Evolutionary conservation across 2,888 invertebrate species (phyloP), one percentile per base, ranked within the genome.

Genomic region (Agonopterix alstromeriana): DNA sequence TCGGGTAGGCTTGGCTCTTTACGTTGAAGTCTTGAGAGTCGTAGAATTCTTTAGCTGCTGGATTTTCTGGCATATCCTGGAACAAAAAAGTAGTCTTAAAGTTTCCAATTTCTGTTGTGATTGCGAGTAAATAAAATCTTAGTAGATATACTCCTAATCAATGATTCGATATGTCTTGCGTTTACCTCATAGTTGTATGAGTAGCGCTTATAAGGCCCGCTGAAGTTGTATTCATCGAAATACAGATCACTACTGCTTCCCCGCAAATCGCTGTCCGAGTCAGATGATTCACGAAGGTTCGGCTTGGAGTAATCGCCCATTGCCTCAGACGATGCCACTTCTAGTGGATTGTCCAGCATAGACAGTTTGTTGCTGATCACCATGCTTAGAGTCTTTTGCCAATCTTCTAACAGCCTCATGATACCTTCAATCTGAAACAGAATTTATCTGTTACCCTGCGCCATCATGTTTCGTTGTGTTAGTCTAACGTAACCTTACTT

Each of bases 261-360:
- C 35, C 63, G 63, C 14, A 74, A 53, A 47, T 82, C 83, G 51
- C 70, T 74, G 49, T 82, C 82, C 0, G 77, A 70, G 52, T 77
- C 80, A 0, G 75, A 74, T 7, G 61, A 70, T 2, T 75, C 78
- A n/a, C 67, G 66, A 5, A 63, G 48, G 36, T 63, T 63, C 3
- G 70, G 69, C 53, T 82, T 82, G 7, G 77, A 72, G 53, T 73
- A 78, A 53, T 83, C 85, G 3, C 82, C 85, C 77, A 81, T 81
- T 2, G 82, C 82, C 48, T 82, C 82, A 43, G 78, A 79, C 5
- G 82, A 77, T 12, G 71, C 70, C n/a, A 72, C 58, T 51, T 80
- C 80, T 3, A 75, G 57, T 7, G 69, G 67, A 27, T 68, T 71
- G 47, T 80, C 79, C 45, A 80, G 52, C 14, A 76, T 60, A 5